Conservation (phyloP, 2,113 vertebrate species). For the Alexandromys fortis region DNA sequence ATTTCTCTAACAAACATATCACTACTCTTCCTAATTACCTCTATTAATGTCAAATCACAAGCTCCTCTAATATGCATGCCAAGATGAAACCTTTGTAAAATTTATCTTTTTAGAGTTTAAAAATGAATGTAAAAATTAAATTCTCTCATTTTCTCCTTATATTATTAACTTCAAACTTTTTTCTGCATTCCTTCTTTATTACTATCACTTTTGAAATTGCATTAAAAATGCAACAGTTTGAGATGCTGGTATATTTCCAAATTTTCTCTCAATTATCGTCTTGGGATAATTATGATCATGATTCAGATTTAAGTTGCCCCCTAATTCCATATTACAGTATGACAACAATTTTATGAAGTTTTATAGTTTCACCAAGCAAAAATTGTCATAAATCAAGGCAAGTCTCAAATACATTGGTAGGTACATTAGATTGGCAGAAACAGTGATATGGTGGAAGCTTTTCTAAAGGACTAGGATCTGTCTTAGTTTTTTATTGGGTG, state of each 20-base stretch:
- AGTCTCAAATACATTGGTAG: background rate
- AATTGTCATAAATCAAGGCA: background rate
- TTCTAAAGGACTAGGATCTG: background rate
- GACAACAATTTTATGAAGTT: background rate
- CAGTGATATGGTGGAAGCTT: background rate
- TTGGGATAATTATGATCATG: background rate
- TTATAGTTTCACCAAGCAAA: background rate
- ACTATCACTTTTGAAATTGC: background rate
- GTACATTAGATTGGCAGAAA: background rate
- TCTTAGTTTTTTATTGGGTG: background rate
- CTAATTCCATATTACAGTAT: background rate
- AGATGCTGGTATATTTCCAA: background rate
- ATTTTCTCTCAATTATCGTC: background rate
- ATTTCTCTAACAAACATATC: background rate
- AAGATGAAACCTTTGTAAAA: background rate
- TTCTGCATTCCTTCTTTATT: background rate
- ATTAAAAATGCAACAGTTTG: background rate
- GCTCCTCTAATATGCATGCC: background rate
- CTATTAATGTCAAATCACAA: background rate
- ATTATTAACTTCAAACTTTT: background rate
- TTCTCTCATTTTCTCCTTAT: conserved; percentile 1
- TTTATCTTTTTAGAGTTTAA: background rate
- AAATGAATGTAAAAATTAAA: background rate
- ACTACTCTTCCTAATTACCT: background rate
- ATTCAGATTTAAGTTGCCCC: background rate